Evolutionary conservation across 2,888 invertebrate genomes (phyloP).

Genomic region (Spodoptera exigua): DNA sequence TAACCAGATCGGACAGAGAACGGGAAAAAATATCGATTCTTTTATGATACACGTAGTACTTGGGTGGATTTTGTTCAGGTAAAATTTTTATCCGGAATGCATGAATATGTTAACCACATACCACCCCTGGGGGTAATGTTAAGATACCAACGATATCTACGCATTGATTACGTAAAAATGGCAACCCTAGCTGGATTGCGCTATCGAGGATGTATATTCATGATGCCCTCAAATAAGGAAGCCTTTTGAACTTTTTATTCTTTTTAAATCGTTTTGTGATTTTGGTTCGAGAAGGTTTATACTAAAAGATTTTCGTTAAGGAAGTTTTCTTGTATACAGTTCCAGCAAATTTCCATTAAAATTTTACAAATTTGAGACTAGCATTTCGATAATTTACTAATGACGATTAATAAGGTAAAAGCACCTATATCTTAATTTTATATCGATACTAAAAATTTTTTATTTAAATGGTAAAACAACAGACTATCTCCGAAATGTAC

Average conservation of each 20-base stretch:
- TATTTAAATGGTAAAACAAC: too few relatives aligned
- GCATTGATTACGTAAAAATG: slow-evolving; percentile 59
- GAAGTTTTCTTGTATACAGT: too few relatives aligned
- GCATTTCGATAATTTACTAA: not conserved
- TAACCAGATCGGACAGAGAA: not conserved
- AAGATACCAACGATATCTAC: slow-evolving; percentile 36
- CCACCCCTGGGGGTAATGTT: slow-evolving; percentile 48
- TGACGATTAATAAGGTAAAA: too few relatives aligned
- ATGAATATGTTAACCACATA: slow-evolving; percentile 58
- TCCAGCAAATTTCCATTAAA: too few relatives aligned
- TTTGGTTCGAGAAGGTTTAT: not conserved
- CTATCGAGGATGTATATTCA: slow-evolving; percentile 40
- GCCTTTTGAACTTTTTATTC: slow-evolving; percentile 12
- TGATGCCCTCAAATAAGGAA: slow-evolving; percentile 15
- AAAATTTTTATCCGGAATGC: slow-evolving; percentile 46
- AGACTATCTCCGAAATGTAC: too few relatives aligned
- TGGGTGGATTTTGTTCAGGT: slow-evolving; percentile 40
- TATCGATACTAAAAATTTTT: too few relatives aligned
- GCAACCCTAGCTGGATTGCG: slow-evolving; percentile 34
- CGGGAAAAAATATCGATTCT: slow-evolving; percentile 18
- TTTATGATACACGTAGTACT: slow-evolving; percentile 24
- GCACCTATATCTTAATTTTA: too few relatives aligned
- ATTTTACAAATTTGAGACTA: too few relatives aligned
- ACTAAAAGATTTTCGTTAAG: not conserved
- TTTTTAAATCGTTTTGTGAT: slow-evolving; percentile 28